Evolutionary conservation across 2,888 invertebrate genomes (phyloP).

Genomic region (Ceramica pisi): DNA sequence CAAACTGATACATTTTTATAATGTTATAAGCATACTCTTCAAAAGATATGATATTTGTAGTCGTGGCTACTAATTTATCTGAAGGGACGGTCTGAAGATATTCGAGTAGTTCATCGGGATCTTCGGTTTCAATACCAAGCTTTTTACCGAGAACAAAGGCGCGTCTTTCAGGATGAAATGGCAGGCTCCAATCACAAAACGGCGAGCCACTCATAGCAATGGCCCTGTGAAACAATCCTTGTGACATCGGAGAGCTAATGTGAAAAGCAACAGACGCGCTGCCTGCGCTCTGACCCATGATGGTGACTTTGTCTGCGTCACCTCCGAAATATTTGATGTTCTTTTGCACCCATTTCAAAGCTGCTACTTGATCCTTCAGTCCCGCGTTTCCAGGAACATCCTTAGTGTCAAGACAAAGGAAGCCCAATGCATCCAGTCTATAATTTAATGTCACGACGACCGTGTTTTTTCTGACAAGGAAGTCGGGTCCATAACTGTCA

Average conservation of each 20-base stretch:
- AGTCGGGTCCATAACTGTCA: slow-evolving; percentile 18
- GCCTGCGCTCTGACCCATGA: slow-evolving; percentile 40
- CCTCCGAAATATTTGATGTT: slow-evolving; percentile 41
- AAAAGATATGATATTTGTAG: slow-evolving; percentile 23
- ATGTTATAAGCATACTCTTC: slow-evolving; percentile 20
- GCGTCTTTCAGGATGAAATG: slow-evolving; percentile 30
- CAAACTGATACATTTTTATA: slow-evolving; percentile 36
- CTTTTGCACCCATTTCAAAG: slow-evolving; percentile 35
- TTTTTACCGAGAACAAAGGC: slow-evolving; percentile 30
- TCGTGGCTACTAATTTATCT: slow-evolving; percentile 24
- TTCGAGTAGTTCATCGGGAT: slow-evolving; percentile 25
- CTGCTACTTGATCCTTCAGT: slow-evolving; percentile 38
- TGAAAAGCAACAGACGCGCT: slow-evolving; percentile 31
- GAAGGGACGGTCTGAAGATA: slow-evolving; percentile 32
- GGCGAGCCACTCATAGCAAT: slow-evolving; percentile 35
- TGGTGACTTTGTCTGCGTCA: slow-evolving; percentile 31
- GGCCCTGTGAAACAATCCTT: slow-evolving; percentile 34
- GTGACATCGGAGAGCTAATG: slow-evolving; percentile 34
- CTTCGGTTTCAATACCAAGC: slow-evolving; percentile 28
- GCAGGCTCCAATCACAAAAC: slow-evolving; percentile 13
- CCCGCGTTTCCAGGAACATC: slow-evolving; percentile 46
- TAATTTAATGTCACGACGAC: slow-evolving; percentile 34
- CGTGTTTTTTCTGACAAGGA: slow-evolving; percentile 1
- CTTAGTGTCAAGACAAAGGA: slow-evolving; percentile 11
- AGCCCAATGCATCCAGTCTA: slow-evolving; percentile 38